Base-by-base conservation (phyloP, 1,140 invertebrate genomes). In the Brachionus paranguensis region DNA sequence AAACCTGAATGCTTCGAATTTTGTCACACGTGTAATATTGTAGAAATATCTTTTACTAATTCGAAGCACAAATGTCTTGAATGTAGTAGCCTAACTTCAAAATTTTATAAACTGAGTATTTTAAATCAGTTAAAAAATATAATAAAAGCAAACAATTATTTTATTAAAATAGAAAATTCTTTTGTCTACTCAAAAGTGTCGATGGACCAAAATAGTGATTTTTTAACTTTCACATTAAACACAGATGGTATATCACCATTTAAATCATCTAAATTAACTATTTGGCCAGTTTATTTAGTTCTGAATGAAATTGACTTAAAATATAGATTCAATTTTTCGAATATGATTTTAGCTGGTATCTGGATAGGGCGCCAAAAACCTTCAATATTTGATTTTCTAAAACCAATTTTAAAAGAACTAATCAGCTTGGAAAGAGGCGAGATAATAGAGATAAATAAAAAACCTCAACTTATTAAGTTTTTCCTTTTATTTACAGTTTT, bases 311-410 rank as follows among this genome's bases (percentile, higher is more conserved):
- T 72, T 10, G 14, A 72, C 20, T 8, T 43, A 37, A 14, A 41
- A 37, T 24, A 37, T n/a, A 10, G 65, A n/a, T 70, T 33, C n/a
- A 70, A 33, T 29, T 70, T 70, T n/a, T 33, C 24, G 14, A 70
- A 70, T 70, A 37, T 70, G n/a, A 70, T 70, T 29, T 70, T 70
- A 70, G 65, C 65, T 11, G 68, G 68, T 20, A 20, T 72, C 20
- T 72, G 11, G 12, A 7, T 72, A 1, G 68, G 68, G 5, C 29
- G 3, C 20, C 24, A 20, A 8, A 43, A 72, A 37, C 68, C 68
- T n/a, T 37, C 10, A 5, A 43, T 72, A 3, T 37, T 41, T 1
- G n/a, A 20, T 20, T 72, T 43, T 43, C 3, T 72, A 0, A 43
- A 20, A 5, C 68, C 37, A 72, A 72, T 72, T 1, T n/a, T 72